Evolutionary conservation across 2,113 vertebrate species (phyloP).

Genomic region (Scomber japonicus): DNA sequence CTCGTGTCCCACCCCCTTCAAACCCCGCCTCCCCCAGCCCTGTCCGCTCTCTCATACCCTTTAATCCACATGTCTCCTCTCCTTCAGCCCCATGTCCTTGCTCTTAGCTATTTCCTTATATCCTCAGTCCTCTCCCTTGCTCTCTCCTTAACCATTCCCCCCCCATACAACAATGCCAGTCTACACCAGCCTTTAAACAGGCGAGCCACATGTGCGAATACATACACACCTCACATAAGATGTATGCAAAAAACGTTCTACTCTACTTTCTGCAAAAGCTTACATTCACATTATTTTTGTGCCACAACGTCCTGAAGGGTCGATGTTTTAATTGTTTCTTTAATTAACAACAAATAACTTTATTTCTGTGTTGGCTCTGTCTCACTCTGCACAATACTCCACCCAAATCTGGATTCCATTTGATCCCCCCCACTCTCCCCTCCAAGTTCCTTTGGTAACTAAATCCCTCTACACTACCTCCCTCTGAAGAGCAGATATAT

Average conservation of each 20-base stretch:
- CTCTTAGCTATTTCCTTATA: slow-evolving; percentile 21
- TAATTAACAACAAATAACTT: slow-evolving; percentile 9
- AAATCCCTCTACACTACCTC: slow-evolving; percentile 39
- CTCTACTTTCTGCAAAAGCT: no score
- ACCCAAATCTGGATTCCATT: slow-evolving; percentile 55
- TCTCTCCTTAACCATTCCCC: neutral
- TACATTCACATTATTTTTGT: neutral
- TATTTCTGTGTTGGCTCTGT: neutral
- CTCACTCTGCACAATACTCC: neutral
- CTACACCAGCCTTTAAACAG: no score
- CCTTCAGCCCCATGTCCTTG: slow-evolving; percentile 27
- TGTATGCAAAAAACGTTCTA: neutral
- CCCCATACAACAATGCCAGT: neutral
- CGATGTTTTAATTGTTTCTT: slow-evolving; percentile 2
- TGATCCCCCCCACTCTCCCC: neutral
- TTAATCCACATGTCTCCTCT: slow-evolving; percentile 29
- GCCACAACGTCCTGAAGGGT: neutral
- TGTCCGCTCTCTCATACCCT: slow-evolving; percentile 10
- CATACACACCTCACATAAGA: neutral
- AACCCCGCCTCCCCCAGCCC: slow-evolving; percentile 17
- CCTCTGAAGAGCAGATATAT: slow-evolving; percentile 20
- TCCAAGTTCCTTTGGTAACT: slow-evolving; percentile 42
- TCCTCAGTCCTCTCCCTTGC: neutral
- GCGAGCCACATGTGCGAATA: neutral
- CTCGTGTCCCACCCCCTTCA: slow-evolving; percentile 19